phyloP scores from a whole-genome alignment of 2,797 vertebrate genomes.

The Chloroceryle amazona region DNA sequence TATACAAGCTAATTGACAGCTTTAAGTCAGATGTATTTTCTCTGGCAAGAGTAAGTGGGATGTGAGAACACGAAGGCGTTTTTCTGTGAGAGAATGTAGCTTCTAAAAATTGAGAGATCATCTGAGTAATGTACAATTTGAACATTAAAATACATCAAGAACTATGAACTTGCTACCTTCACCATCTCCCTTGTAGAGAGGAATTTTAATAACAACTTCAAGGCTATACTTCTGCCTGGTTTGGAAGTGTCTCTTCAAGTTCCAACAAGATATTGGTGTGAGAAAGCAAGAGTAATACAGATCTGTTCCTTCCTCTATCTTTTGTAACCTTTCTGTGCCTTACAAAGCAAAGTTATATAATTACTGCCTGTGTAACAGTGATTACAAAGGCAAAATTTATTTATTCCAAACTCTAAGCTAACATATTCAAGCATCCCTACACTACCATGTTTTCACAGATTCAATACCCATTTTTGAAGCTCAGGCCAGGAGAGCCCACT shows the following conservation, averaged over 20 bases:
- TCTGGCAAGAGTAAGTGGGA: neutral
- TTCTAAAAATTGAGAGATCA: neutral
- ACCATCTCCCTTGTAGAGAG: neutral
- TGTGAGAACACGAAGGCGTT: neutral
- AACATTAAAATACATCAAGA: neutral
- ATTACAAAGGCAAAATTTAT: neutral
- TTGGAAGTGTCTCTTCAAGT: neutral
- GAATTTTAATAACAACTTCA: neutral
- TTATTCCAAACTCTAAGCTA: neutral
- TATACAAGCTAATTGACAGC: neutral
- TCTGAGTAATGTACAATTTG: accelerated
- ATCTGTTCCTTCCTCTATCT: neutral
- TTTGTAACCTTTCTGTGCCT: neutral
- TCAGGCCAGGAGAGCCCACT: neutral
- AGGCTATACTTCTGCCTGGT: neutral
- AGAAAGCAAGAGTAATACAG: neutral
- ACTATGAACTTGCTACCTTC: neutral
- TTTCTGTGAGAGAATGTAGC: neutral
- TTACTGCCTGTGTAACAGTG: neutral
- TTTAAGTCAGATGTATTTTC: neutral
- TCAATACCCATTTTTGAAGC: neutral
- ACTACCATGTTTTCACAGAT: neutral
- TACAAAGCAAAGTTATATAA: neutral
- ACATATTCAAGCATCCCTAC: neutral
- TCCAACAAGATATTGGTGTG: neutral